Evolutionary conservation across 2,888 invertebrate genomes (phyloP), one percentile per base, ranked within the genome.

Genomic region (Habrosyne pyritoides): DNA sequence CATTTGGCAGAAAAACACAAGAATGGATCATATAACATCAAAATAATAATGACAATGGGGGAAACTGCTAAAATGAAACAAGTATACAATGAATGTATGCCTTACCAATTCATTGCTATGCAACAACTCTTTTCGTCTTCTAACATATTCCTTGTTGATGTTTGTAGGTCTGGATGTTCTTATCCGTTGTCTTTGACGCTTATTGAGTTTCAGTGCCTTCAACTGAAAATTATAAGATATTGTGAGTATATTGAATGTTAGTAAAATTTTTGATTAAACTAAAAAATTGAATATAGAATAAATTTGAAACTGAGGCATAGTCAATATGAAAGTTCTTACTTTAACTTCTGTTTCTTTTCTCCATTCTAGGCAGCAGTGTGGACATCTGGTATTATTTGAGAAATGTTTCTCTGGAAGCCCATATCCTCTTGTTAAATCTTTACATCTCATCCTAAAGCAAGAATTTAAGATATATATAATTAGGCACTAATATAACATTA

Each of bases 311-410:
- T 28, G 12, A 28, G 33, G 3, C 3, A 14, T 10, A 24, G 18
- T 24, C n/a, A 36, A 50, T 50, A 26, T 42, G 22, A 10, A 18
- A 6, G 33, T 28, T 53, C 67, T 69, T 77, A 91, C 91, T 65
- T 79, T 84, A 7, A 74, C 67, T 42, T 73, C 62, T 21, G 80
- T 76, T 30, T 73, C 67, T 42, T 67, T 80, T 10, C 61, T 76
- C 89, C 89, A 90, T 61, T 89, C 86, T 52, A 84, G 63, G 55
- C 83, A 86, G 63, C 91, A 92, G 48, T 71, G 74, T 7, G 83
- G 73, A 64, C 92, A 92, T 67, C 89, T 79, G 12, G 69, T 64
- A 66, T 79, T 71, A 0, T 69, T 48, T 2, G 89, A 87, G 71
- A 91, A 91, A 33, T 84, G 75, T 61, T 85, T 86, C 3, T 78